Evolutionary conservation across 2,888 invertebrate genomes (phyloP).

Genomic region (Thereva unica): DNA sequence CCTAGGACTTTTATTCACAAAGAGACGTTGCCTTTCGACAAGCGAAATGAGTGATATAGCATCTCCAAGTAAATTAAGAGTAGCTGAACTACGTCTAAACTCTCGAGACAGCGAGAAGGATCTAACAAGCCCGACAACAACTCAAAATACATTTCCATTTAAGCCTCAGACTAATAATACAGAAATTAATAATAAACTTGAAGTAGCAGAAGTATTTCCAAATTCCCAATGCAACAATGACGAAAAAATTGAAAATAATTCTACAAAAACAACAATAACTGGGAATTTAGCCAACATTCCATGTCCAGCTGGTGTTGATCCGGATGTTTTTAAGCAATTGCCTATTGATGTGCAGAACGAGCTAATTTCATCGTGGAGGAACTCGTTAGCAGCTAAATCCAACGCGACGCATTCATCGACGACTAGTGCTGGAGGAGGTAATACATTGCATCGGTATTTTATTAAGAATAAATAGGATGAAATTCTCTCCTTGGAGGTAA

Average conservation of each 20-base stretch:
- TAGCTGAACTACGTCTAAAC: slow-evolving; percentile 68
- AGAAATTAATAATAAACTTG: no score
- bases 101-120: slow-evolving; percentile 66
- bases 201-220: no score
- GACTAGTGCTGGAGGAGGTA: slow-evolving; percentile 60
- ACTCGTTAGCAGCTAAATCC: slow-evolving; percentile 46
- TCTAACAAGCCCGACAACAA: slow-evolving; percentile 40
- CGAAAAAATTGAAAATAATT: not conserved
- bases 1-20: slow-evolving; percentile 60
- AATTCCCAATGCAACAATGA: not conserved
- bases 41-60: slow-evolving; percentile 61
- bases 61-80: slow-evolving; percentile 71
- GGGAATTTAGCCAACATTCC: slow-evolving; percentile 54
- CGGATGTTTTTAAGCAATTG: slow-evolving; percentile 70
- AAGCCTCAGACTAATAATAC: no score
- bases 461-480: slow-evolving; percentile 64
- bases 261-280: slow-evolving; percentile 42
- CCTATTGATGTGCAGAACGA: slow-evolving; percentile 75
- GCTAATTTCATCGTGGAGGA: slow-evolving; percentile 68
- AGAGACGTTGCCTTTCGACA: slow-evolving; percentile 55
- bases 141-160: not conserved
- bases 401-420: slow-evolving; percentile 42
- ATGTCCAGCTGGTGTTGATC: slow-evolving; percentile 71
- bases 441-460: slow-evolving; percentile 71
- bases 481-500: slow-evolving; percentile 3